Base-by-base conservation (phyloP, 2,113 vertebrate genomes). In the Anhinga rufa region DNA sequence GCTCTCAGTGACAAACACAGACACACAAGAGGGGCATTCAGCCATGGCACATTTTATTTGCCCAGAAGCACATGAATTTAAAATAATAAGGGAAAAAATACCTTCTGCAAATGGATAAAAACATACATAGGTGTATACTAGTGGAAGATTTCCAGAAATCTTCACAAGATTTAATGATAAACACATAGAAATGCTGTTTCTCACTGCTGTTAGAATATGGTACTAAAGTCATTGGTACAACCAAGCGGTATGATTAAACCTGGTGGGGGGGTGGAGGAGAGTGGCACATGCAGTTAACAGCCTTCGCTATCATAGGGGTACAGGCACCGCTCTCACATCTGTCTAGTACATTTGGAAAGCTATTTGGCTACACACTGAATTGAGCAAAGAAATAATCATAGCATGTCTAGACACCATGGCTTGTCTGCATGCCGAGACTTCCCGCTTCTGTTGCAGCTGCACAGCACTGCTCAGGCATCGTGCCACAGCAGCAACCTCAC, bases 181-280 rank as follows among this genome's bases (percentile, higher is more conserved):
- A 68, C 17, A n/a, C 14, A 13, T 2, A 19, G 9, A 7, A 78
- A 9, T 32, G 31, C 22, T 28, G 20, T 16, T 79, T 68, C 10
- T 19, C 61, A 58, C 28, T 75, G 40, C 58, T 92, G 32, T 20
- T 7, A 25, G 57, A 29, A 62, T 19, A 40, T 0, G 8, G 49
- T 7, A 5, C 46, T 40, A 2, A 62, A 84, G 51, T 14, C n/a
- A 14, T 2, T 17, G n/a, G 14, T 34, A 36, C 0, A 1, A 54
- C 19, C 46, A 54, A 78, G 48, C 1, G 1, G 38, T 2, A 19
- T 2, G 38, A 69, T 40, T 32, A 25, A 52, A 34, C 7, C 12
- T 48, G 29, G 24, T 0, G 0, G 42, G 31, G 19, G 15, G 1
- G 0, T 2, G 1, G 1, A 14, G 1, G 21, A 51, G 10, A 38